Conservation (phyloP, 2,113 vertebrate genomes). For the Petroica traversi region DNA sequence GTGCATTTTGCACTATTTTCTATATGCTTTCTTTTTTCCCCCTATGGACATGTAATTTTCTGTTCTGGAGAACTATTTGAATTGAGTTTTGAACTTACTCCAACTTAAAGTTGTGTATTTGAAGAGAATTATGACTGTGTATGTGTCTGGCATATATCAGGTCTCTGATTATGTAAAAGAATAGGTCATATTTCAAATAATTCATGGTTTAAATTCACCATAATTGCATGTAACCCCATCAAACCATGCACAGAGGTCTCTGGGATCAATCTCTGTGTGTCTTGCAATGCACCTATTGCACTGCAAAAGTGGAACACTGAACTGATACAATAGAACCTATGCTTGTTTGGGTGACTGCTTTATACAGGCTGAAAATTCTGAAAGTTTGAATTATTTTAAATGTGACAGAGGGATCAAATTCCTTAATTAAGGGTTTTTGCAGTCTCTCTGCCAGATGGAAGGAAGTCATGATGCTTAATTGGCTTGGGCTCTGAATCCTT, state of each 20-base stretch:
- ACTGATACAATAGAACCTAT: background rate
- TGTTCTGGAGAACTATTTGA: background rate
- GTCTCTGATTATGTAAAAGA: background rate
- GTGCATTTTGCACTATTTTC: background rate
- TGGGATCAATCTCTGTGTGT: background rate
- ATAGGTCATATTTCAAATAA: background rate
- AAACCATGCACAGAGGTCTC: background rate
- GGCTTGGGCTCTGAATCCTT: constrained; percentile 11
- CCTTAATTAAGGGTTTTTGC: background rate
- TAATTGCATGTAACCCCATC: background rate
- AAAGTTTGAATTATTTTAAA: background rate
- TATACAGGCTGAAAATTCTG: background rate
- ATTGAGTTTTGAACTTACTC: background rate
- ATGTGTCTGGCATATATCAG: background rate
- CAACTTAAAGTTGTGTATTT: background rate
- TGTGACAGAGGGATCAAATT: background rate
- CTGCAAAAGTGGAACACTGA: fast-evolving
- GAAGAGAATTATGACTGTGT: background rate
- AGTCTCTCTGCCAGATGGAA: background rate
- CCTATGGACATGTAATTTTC: background rate
- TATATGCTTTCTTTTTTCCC: fast-evolving
- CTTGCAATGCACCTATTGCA: background rate
- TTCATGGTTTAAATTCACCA: background rate
- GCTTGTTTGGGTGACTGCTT: background rate
- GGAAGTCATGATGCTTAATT: constrained; percentile 18